Conservation (phyloP, 2,888 invertebrate genomes). For the Epirrita christyi region DNA sequence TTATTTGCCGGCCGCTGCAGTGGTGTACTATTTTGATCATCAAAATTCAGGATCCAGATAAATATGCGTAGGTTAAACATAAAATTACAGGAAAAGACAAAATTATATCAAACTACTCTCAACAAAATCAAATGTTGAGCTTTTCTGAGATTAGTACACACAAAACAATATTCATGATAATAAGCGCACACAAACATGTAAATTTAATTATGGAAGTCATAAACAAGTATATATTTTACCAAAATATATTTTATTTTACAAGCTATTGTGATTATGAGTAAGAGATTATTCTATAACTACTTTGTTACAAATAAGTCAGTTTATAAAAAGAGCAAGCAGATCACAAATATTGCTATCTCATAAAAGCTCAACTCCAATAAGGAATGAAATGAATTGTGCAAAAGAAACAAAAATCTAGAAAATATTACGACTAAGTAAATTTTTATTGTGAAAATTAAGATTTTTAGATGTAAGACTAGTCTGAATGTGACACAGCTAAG, state of each 20-base stretch:
- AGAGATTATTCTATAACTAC: constrained; percentile 1
- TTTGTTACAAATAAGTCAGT: constrained; percentile 6
- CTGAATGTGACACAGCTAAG: constrained; percentile 18
- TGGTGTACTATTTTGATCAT: too few species aligned
- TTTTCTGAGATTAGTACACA: constrained; percentile 47
- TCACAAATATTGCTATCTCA: constrained; percentile 40
- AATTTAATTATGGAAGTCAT: not conserved
- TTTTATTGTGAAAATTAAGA: too few species aligned
- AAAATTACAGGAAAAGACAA: constrained; percentile 4
- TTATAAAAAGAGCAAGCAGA: constrained; percentile 13
- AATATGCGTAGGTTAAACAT: constrained; percentile 30
- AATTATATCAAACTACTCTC: constrained; percentile 46
- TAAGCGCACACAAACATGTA: not conserved
- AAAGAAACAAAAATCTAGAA: constrained; percentile 40
- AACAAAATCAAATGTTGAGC: constrained; percentile 60
- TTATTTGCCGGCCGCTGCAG: too few species aligned
- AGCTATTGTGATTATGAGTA: constrained; percentile 3
- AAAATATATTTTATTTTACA: constrained; percentile 8
- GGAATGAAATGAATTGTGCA: constrained; percentile 59
- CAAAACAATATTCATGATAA: constrained; percentile 2
- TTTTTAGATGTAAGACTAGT: too few species aligned
- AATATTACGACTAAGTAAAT: constrained; percentile 5
- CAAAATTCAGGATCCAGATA: constrained; percentile 52
- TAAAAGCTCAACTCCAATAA: constrained; percentile 54
- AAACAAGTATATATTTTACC: not conserved